Evolutionary conservation across 2,113 vertebrate genomes (phyloP), one percentile per base, ranked within the genome.

Genomic region (Pavo muticus): DNA sequence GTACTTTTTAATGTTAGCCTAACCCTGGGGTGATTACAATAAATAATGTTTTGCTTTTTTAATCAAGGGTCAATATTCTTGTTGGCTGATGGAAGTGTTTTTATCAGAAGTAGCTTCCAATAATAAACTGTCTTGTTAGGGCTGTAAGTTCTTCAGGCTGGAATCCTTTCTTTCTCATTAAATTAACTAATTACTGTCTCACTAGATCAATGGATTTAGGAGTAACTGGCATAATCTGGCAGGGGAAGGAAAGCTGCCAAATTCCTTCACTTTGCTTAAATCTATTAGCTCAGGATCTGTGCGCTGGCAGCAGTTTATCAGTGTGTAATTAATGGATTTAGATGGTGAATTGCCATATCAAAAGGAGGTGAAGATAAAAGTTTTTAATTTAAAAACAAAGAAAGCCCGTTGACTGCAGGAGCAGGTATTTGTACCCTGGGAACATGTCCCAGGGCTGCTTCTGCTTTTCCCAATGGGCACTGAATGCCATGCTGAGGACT

Each of bases 141-240:
- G 67, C 70, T 48, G 35, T 92, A 95, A 87, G 83, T 94, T 93
- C 29, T 91, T 76, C 54, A 57, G 90, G 75, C 64, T 91, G 54
- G 65, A 97, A 79, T 87, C 67, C 75, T 91, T 94, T 87, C 81
- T 81, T 97, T 92, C 93, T 95, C 68, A 91, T 97, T 97, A 94
- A 90, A 93, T 94, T 91, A 97, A 89, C 54, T 90, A 96, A 76
- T 96, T 54, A 37, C 74, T 92, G 59, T 90, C 93, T 96, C 72
- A 72, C 15, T 73, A 42, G 39, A 94, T 96, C 93, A 1, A 44
- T 96, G 85, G 72, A 71, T 95, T 95, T 68, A 94, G 54, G 39
- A 87, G 32, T 44, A 90, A 83, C 48, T 81, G 64, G 81, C 71
- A 72, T 72, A 60, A 75, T 37, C 88, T 93, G 65, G 29, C 70